Evolutionary conservation across 2,888 invertebrate genomes (phyloP).

Genomic region (Acanthosepion lycidas): DNA sequence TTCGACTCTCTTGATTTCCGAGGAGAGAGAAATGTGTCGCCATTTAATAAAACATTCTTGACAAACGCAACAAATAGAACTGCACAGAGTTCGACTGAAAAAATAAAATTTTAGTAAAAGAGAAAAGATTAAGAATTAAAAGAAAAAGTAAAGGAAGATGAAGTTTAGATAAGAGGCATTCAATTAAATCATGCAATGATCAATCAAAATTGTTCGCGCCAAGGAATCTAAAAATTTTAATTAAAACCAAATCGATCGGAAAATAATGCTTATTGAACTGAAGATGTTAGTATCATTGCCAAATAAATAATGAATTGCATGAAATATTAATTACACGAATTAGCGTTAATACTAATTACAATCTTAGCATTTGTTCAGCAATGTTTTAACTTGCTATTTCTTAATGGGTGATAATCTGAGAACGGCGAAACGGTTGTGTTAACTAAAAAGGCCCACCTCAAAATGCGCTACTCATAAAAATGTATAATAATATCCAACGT

Average conservation of each 20-base stretch:
- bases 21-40: not conserved
- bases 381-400: too few relatives aligned
- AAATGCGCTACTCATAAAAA: too few relatives aligned
- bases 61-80: not conserved
- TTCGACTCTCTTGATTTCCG: not conserved
- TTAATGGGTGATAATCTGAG: too few relatives aligned
- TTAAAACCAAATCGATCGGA: not conserved
- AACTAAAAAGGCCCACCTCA: too few relatives aligned
- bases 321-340: not conserved
- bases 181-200: not conserved
- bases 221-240: not conserved
- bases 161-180: not conserved
- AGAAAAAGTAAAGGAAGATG: not conserved
- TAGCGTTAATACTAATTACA: not conserved
- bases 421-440: too few relatives aligned
- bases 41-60: not conserved
- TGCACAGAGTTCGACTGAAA: not conserved
- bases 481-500: too few relatives aligned
- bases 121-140: not conserved
- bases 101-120: not conserved
- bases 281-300: not conserved
- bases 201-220: not conserved
- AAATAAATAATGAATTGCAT: not conserved
- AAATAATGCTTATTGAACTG: constrained; percentile 22
- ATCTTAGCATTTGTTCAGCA: too few relatives aligned